Evolutionary conservation across 1,140 invertebrate genomes (phyloP), one percentile per base, ranked within the genome.

Genomic region (Calephelis virginiensis): DNA sequence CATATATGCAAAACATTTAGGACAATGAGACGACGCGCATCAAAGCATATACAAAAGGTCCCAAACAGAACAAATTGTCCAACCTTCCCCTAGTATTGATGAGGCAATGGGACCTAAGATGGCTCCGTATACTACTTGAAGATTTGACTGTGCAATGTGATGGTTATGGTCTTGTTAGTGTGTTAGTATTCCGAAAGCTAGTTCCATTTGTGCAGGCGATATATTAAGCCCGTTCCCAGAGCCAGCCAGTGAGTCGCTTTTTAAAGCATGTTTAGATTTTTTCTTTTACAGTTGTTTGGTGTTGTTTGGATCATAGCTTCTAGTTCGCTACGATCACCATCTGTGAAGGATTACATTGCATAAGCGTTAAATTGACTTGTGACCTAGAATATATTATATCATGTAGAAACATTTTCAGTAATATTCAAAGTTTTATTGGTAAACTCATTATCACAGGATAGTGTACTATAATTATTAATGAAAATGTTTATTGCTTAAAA

Each of bases 221-320:
- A 89, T 90, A 85, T 68, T 76, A 81, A 85, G 82, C 85, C 85
- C 77, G 79, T 85, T 87, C 81, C 83, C 72, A 77, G 85, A 83
- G 81, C 83, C 86, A 83, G 76, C 77, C 75, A 74, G 75, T 83
- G 82, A 86, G 83, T 80, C 81, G 84, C 85, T 85, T 85, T 87
- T 85, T 91, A 92, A 86, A 92, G 91, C 91, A 92, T 92, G 87
- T 91, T 92, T 86, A 92, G 83, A 82, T 92, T 92, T 88, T 92
- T 92, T 91, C 90, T 85, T 91, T 92, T 92, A 89, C 90, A 92
- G 91, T 92, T 90, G 87, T 92, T 92, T 90, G 91, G 91, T 90
- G 91, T 92, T 73, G 88, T 92, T 92, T 91, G 91, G 78, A 92
- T 92, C 91, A 92, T 92, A 91, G 89, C 91, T 70, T 92, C 91